Evolutionary conservation across 2,888 invertebrate species (phyloP).

Genomic region (Ophion costatus): DNA sequence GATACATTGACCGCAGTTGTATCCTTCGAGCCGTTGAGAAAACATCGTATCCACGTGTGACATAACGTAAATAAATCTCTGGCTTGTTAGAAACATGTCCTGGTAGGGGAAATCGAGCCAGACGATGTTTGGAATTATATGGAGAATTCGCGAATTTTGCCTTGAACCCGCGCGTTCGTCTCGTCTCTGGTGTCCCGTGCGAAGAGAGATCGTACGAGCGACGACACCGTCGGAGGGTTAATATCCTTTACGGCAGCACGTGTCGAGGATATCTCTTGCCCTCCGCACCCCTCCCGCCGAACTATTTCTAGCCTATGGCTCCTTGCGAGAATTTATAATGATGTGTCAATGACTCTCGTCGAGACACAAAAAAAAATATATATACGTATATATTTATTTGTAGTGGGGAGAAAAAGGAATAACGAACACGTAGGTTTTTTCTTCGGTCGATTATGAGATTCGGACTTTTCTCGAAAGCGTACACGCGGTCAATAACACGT

Average conservation of each 20-base stretch:
- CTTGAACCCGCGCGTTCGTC: constrained; percentile 60
- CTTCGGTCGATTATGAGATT: constrained; percentile 11
- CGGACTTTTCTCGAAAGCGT: constrained; percentile 36
- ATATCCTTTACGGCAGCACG: constrained; percentile 60
- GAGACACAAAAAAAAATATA: constrained; percentile 36
- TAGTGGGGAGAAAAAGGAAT: neutral
- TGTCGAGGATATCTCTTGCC: constrained; percentile 58
- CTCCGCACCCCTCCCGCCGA: constrained; percentile 25
- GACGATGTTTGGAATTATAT: constrained; percentile 50
- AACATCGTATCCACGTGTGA: constrained; percentile 45
- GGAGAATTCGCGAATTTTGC: constrained; percentile 59
- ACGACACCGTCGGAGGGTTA: constrained; percentile 43
- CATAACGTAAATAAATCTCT: constrained; percentile 31
- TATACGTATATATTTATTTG: neutral
- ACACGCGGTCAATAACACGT: constrained; percentile 13
- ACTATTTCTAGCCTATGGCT: constrained; percentile 40
- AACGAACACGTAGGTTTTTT: constrained; percentile 7
- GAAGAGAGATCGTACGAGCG: neutral
- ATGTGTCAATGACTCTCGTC: constrained; percentile 50
- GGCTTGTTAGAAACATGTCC: constrained; percentile 45
- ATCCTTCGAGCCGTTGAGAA: constrained; percentile 43
- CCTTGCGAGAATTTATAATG: constrained; percentile 48
- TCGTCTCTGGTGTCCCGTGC: constrained; percentile 20
- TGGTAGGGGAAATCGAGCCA: constrained; percentile 42
- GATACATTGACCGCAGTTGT: constrained; percentile 60